These are phyloP conservation scores for Holocentrus rufus DNA, from an alignment of 2,797 vertebrate genomes.

Conservation along the genomic window DNA sequence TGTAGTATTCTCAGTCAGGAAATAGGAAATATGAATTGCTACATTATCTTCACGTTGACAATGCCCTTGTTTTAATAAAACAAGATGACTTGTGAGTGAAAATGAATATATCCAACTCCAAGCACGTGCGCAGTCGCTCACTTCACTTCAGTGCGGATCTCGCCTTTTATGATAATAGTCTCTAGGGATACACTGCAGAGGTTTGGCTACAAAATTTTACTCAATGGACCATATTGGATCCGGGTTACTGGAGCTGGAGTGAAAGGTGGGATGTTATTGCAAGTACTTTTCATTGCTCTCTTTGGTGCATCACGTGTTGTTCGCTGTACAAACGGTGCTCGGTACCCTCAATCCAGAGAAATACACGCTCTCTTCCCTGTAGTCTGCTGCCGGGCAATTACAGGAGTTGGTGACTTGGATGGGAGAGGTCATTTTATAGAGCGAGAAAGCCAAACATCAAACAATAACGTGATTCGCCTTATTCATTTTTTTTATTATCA, in stretches of 20 bases:
- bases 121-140: neutral
- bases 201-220: neutral
- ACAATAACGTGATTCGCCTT: too few relatives aligned
- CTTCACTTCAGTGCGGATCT: neutral
- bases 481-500: too few relatives aligned
- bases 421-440: neutral
- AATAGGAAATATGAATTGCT: too few relatives aligned
- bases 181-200: slow-evolving; percentile 1
- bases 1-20: too few relatives aligned
- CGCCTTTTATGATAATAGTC: neutral
- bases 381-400: neutral
- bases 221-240: neutral
- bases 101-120: too few relatives aligned
- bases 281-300: slow-evolving; percentile 1
- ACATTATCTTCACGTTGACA: too few relatives aligned
- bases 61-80: too few relatives aligned
- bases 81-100: too few relatives aligned
- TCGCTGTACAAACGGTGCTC: slow-evolving; percentile 14
- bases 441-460: neutral
- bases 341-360: slow-evolving; percentile 24
- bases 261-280: slow-evolving; percentile 2
- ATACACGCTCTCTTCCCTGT: neutral
- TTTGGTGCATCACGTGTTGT: slow-evolving; percentile 40
- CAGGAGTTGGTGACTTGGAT: slow-evolving; percentile 24
- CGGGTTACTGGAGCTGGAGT: neutral